Base-by-base conservation (phyloP, 2,888 invertebrate genomes). In the Catocala sponsa region DNA sequence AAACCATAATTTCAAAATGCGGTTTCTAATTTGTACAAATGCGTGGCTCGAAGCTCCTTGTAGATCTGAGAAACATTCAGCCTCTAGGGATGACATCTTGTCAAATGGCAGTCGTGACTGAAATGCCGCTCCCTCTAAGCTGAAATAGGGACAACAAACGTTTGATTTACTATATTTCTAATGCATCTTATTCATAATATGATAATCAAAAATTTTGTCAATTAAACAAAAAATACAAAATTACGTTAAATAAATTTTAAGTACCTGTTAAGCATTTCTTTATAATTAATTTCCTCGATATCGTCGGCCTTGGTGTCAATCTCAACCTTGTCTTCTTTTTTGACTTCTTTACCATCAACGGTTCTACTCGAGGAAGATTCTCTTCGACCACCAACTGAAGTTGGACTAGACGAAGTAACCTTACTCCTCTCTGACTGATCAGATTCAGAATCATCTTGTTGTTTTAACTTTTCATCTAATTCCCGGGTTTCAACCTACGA, bases 71-170 rank as follows among this genome's bases (percentile, higher is more conserved):
- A 99, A 99, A 85, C 98, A 98, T 54, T 98, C 97, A 0, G 98
- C 98, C 95, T 99, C 99, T 42, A 97, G 96, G 0, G 98, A 97
- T 6, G 98, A 98, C 96, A 99, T 96, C 89, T 99, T 98, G 86
- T 98, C 99, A 89, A 97, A 98, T 0, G 99, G 99, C 84, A 99
- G 94, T 46, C 99, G 96, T 73, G 98, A 98, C 88, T 99, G 98
- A 87, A 98, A 98, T 0, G 98, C 98, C 49, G 98, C 98, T 44
- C 99, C 99, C 93, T 99, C 99, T 70, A 98, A 94, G 38, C 97
- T 97, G 81, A 5, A 77, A 75, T 7, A 6, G 7, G 9, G 35
- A 38, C 0, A 38, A 38, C 35, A 38, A 38, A 9, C 1, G 7
- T 38, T 38, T 38, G 9, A 7, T 6, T 38, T 38, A 38, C 9